A percentile compares a stretch with the other conserved stretches of the same genome.
Conservation (phyloP, 2,113 vertebrate genomes). For the Neogobius melanostomus region DNA sequence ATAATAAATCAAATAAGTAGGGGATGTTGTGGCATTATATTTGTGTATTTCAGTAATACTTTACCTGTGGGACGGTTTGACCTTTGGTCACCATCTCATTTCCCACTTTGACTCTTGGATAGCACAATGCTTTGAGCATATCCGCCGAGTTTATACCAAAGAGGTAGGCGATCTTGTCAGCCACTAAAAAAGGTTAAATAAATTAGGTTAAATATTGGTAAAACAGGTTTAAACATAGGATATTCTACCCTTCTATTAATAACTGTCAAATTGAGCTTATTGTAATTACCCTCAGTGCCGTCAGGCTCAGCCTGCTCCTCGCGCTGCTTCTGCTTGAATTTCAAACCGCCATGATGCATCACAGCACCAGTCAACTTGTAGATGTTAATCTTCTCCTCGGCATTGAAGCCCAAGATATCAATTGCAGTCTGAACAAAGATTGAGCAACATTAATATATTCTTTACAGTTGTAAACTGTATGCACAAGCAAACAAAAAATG, state of each 20-base stretch:
- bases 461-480: too few relatives aligned
- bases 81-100: conserved; percentile 69
- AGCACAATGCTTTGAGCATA: conserved; percentile 77
- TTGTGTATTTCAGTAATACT: too few relatives aligned
- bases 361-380: conserved; percentile 90
- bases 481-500: too few relatives aligned
- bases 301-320: conserved; percentile 75
- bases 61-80: conserved; percentile 72
- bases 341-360: conserved; percentile 75
- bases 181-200: conserved; percentile 29
- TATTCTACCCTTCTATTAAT: neutral
- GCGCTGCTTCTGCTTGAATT: conserved; percentile 75
- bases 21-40: too few relatives aligned
- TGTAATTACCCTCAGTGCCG: conserved; percentile 65
- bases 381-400: conserved; percentile 82
- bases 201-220: too few relatives aligned
- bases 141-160: conserved; percentile 81
- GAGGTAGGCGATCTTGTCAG: conserved; percentile 74
- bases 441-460: too few relatives aligned
- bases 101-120: too few relatives aligned
- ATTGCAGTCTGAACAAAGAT: conserved; percentile 66
- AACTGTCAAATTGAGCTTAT: neutral
- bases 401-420: conserved; percentile 80
- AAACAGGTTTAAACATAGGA: too few relatives aligned
- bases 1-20: conserved; percentile 13